A percentile compares a stretch with the other conserved stretches of the same genome.
Evolutionary conservation across 2,888 invertebrate genomes (phyloP).

Genomic region (Folsomia candida): DNA sequence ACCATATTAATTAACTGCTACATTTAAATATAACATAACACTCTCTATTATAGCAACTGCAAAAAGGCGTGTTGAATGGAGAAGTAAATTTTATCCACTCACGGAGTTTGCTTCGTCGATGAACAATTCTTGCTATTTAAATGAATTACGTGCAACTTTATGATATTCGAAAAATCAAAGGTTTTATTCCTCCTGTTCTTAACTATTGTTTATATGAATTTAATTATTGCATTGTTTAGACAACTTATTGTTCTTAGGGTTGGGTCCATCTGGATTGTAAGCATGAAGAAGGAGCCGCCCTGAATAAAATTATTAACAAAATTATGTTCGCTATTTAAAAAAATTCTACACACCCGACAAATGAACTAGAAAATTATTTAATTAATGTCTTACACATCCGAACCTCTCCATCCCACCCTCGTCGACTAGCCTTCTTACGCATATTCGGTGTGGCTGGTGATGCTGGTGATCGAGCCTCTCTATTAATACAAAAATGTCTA

Average conservation of each 20-base stretch:
- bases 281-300: conserved; percentile 54
- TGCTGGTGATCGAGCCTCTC: conserved; percentile 43
- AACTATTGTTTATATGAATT: too few species aligned
- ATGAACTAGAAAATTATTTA: neutral
- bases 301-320: conserved; percentile 34
- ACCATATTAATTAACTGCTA: neutral
- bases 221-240: too few species aligned
- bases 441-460: conserved; percentile 59
- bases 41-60: conserved; percentile 29
- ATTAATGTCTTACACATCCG: conserved; percentile 39
- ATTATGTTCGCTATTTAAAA: neutral
- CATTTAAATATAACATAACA: too few species aligned
- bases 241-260: too few species aligned
- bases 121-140: neutral
- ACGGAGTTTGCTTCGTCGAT: conserved; percentile 26
- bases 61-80: conserved; percentile 29
- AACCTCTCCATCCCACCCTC: conserved; percentile 58
- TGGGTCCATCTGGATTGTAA: conserved; percentile 33
- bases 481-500: conserved; percentile 19
- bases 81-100: conserved; percentile 31
- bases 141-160: too few species aligned
- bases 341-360: conserved; percentile 42
- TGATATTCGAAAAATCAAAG: too few species aligned
- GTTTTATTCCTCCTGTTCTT: too few species aligned
- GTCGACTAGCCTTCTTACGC: conserved; percentile 55